Evolutionary conservation across 2,113 vertebrate genomes (phyloP).

Genomic region (Okapia johnstoni): DNA sequence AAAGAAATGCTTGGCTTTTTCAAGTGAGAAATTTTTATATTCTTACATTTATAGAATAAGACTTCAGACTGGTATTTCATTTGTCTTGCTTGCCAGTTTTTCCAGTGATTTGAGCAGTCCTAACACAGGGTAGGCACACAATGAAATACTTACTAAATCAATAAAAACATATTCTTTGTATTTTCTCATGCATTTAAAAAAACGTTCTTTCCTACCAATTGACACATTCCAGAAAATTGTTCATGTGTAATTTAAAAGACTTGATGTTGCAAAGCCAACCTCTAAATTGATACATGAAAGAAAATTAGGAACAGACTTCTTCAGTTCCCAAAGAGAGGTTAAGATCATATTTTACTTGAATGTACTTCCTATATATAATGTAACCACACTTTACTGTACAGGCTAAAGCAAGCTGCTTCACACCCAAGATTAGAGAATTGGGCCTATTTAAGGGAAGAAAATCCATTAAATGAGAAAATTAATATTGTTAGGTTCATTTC

Average conservation of each 20-base stretch:
- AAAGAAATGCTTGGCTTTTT: neutral
- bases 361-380: neutral
- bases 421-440: neutral
- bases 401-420: neutral
- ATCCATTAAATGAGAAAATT: conserved; percentile 59
- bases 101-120: neutral
- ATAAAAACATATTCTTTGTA: neutral
- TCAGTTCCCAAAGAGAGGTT: neutral
- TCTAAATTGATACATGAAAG: neutral
- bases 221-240: neutral
- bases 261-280: neutral
- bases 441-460: neutral
- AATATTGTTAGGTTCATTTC: conserved; percentile 41
- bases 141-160: neutral
- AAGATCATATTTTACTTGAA: neutral
- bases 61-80: neutral
- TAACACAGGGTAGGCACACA: neutral
- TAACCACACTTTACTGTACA: neutral
- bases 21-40: neutral
- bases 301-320: neutral
- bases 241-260: conserved; percentile 28
- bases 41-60: neutral
- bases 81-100: neutral
- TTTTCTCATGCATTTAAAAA: conserved; percentile 14
- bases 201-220: neutral